Base-by-base conservation (phyloP, 2,797 vertebrate genomes). In the Argentina silus region DNA sequence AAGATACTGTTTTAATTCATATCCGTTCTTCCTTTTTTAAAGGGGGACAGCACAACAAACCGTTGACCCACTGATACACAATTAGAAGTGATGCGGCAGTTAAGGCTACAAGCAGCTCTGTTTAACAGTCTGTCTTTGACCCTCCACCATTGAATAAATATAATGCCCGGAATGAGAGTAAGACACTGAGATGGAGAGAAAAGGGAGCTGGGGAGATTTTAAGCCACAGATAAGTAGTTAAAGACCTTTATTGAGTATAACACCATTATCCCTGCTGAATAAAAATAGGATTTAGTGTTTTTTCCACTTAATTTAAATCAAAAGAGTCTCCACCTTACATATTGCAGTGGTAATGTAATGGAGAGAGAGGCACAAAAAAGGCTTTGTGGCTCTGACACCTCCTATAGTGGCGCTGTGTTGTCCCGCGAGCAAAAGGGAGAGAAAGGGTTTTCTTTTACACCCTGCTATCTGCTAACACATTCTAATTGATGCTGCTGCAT, bases 221-320 rank as follows among this genome's bases (percentile, higher is more conserved):
- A 94, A 94, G 93, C 93, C 91, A 94, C 91, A 93, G 92, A 94
- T 94, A 94, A 95, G 93, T 93, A 94, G 93, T 94, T 94, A 94
- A 94, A 94, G 92, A 94, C 93, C 92, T 94, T 95, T 94, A 94
- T 94, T 90, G 93, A 94, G 93, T 94, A 94, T 93, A 93, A 92
- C 89, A 87, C 95, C 92, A 96, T 97, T 96, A 95, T 95, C 92
- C 93, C 93, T 91, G 93, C 93, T 95, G 88, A 96, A 96, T 97
- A 95, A 97, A 95, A 98, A 96, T 95, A 96, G 96, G 96, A 97
- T 97, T 97, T 98, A 98, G 97, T 98, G 96, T 96, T 97, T 99
- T 95, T 97, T 97, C 96, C 96, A 97, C 96, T 98, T 97, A 97
- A 99, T 99, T 97, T 95, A 94, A 96, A 96, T 97, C 96, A 98